A percentile compares a stretch with the other conserved stretches of the same genome.
These are phyloP conservation scores for Cantharis lateralis DNA, from an alignment of 2,888 invertebrate species.

Conservation along the genomic window DNA sequence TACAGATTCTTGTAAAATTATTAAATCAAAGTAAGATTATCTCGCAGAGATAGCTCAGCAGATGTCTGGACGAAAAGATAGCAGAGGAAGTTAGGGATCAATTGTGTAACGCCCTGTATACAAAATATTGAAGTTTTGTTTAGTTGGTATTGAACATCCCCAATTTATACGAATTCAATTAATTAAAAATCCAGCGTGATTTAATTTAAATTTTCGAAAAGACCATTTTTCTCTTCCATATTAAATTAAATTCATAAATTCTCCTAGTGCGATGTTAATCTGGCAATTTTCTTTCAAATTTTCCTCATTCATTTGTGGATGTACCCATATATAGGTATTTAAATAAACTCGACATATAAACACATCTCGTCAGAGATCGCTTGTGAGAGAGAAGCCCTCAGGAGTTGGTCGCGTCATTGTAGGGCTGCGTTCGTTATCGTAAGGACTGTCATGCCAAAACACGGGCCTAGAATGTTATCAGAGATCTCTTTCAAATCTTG, in stretches of 20 bases:
- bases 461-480: slow-evolving; percentile 59
- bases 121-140: too few species aligned
- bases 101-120: not conserved
- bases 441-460: slow-evolving; percentile 59
- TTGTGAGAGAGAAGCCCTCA: slow-evolving; percentile 35
- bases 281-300: not conserved
- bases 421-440: slow-evolving; percentile 53
- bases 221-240: not conserved
- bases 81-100: too few species aligned
- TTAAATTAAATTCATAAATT: slow-evolving; percentile 2
- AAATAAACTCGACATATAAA: slow-evolving; percentile 30
- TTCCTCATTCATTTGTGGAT: slow-evolving; percentile 1
- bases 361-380: slow-evolving; percentile 33
- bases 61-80: not conserved
- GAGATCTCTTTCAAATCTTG: slow-evolving; percentile 59
- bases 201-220: not conserved
- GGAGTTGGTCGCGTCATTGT: slow-evolving; percentile 35
- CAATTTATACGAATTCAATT: not conserved
- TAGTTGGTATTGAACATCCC: not conserved
- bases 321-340: slow-evolving; percentile 7
- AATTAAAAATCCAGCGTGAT: not conserved
- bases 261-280: not conserved
- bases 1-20: too few species aligned
- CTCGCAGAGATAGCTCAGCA: too few species aligned
- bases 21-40: too few species aligned